A percentile compares a stretch with the other conserved stretches of the same genome.
These are phyloP conservation scores for Ormyrus thymus DNA, from an alignment of 2,888 invertebrate species.

Conservation along the genomic window DNA sequence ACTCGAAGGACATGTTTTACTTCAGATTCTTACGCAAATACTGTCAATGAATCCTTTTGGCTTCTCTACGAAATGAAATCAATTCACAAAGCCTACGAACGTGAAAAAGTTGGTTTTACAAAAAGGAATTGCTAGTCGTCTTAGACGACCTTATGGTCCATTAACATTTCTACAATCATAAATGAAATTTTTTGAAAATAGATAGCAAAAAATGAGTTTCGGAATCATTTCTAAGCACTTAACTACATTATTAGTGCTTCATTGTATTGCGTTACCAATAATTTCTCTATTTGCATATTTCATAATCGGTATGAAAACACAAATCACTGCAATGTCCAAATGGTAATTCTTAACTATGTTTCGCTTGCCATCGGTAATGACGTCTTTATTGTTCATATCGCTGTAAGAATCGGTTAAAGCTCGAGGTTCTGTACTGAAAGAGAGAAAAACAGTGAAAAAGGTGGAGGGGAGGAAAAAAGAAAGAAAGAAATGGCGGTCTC, in stretches of 20 bases:
- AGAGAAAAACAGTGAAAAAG: conserved; percentile 10
- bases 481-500: conserved; percentile 35
- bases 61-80: conserved; percentile 31
- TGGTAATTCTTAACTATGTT: conserved; percentile 12
- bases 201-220: neutral
- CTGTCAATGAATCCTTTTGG: conserved; percentile 27
- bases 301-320: conserved; percentile 19
- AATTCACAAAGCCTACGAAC: conserved; percentile 39
- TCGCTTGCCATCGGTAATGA: conserved; percentile 25
- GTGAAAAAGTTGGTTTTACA: conserved; percentile 30
- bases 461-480: conserved; percentile 1
- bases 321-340: conserved; percentile 24
- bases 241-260: neutral
- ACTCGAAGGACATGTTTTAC: conserved; percentile 48
- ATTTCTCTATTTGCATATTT: conserved; percentile 11
- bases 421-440: conserved; percentile 22
- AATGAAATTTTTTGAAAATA: neutral
- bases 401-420: conserved; percentile 33
- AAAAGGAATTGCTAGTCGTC: conserved; percentile 20
- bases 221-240: conserved; percentile 9
- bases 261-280: neutral
- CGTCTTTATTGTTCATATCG: conserved; percentile 9
- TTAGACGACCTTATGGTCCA: conserved; percentile 23
- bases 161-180: conserved; percentile 17
- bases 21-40: conserved; percentile 38